phyloP scores from a whole-genome alignment of 2,113 vertebrate genomes.

The Dunckerocampus dactyliophorus region DNA sequence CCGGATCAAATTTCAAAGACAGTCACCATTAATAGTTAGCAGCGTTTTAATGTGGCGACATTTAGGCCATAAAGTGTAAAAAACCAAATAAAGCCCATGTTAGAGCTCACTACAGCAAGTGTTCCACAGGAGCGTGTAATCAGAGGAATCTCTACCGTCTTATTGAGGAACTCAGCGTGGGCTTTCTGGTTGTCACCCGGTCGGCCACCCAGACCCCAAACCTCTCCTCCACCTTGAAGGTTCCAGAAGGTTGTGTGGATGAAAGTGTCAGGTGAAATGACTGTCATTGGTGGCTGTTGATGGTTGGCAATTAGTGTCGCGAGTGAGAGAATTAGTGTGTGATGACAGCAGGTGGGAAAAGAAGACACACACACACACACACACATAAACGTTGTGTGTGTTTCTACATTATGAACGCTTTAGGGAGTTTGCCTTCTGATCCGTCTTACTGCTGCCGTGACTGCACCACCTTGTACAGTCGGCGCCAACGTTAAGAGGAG shows the following conservation, averaged over 20 bases:
- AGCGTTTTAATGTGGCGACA: too few species aligned
- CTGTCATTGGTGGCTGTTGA: constrained; percentile 58
- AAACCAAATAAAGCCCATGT: too few species aligned
- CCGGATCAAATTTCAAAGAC: too few species aligned
- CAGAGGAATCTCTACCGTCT: constrained; percentile 19
- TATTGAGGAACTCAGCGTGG: constrained; percentile 30
- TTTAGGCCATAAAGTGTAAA: too few species aligned
- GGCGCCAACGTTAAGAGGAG: constrained; percentile 55
- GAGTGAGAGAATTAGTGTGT: constrained; percentile 23
- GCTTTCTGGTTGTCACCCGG: constrained; percentile 46
- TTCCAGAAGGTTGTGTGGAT: constrained; percentile 46
- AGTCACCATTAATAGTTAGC: too few species aligned
- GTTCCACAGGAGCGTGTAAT: constrained; percentile 23
- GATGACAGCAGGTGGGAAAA: constrained; percentile 43
- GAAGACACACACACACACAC: too few species aligned
- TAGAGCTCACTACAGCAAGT: too few species aligned
- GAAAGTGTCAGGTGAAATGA: constrained; percentile 47
- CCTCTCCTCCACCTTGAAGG: constrained; percentile 28
- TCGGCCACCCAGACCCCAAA: constrained; percentile 46
- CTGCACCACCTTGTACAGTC: constrained; percentile 62
- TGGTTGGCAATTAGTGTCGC: constrained; percentile 55
- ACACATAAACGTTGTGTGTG: background rate
- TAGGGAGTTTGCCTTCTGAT: constrained; percentile 53
- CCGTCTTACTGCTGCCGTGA: constrained; percentile 58
- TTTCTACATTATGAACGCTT: constrained; percentile 27